Evolutionary conservation across 2,797 vertebrate genomes (phyloP).

Genomic region (Anabacerthia variegaticeps): DNA sequence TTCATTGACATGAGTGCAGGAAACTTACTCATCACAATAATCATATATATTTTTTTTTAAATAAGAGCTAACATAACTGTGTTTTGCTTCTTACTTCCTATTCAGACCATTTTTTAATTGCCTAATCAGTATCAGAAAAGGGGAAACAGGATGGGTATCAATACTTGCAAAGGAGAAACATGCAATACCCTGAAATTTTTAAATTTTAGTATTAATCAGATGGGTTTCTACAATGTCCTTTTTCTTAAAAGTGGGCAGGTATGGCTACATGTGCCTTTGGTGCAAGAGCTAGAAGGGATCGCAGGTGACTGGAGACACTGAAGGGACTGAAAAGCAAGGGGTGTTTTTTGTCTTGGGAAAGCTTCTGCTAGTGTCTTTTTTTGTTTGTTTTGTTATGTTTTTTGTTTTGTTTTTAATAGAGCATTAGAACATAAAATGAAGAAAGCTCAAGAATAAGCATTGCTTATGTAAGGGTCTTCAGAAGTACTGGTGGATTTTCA

Average conservation of each 20-base stretch:
- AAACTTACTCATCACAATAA: neutral
- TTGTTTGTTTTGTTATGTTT: neutral
- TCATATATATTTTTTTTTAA: neutral
- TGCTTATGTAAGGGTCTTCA: neutral
- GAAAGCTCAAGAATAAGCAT: neutral
- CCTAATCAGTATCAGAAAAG: neutral
- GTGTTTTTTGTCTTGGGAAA: neutral
- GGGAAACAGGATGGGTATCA: neutral
- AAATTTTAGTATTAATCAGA: neutral
- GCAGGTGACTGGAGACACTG: neutral
- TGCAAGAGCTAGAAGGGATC: neutral
- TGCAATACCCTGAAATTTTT: neutral
- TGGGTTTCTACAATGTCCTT: neutral
- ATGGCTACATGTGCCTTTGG: neutral
- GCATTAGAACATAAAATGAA: neutral
- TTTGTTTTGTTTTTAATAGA: neutral
- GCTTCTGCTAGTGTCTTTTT: neutral
- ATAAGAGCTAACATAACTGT: neutral
- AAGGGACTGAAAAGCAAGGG: neutral
- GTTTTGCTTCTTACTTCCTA: neutral
- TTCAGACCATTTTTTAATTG: neutral
- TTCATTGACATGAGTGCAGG: fast-evolving
- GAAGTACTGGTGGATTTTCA: neutral
- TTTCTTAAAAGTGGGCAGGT: neutral
- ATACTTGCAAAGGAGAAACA: neutral